Evolutionary conservation across 1,140 invertebrate species (phyloP), one percentile per base, ranked within the genome.

Genomic region (Vanessa atalanta): DNA sequence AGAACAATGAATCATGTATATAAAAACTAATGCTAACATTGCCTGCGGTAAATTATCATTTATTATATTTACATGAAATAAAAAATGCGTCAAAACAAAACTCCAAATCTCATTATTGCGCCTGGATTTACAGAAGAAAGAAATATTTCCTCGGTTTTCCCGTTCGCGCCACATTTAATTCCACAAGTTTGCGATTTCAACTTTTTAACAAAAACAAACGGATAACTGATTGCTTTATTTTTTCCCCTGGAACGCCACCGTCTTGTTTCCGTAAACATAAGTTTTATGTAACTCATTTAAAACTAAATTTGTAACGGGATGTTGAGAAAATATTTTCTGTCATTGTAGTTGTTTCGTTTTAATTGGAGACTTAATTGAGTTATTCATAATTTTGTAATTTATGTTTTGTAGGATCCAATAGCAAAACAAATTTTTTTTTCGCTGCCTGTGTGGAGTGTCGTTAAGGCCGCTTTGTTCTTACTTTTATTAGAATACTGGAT

Each of bases 211-310:
- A 79, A 84, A 84, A 86, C 81, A 86, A 86, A 86, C 78, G 77
- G 77, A 81, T 84, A 84, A 82, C 81, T 82, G 79, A 86, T 84
- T 83, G 73, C 84, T 83, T 84, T 84, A 86, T 84, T 83, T 86
- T 81, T 79, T 70, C 67, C 61, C 37, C 37, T 43, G 3, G 37
- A 43, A 4, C 65, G 64, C 73, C 61, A 61, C 65, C 77, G 75
- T 75, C 78, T 76, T 81, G 81, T 82, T 83, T 79, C 65, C 73
- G 81, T 81, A 77, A 84, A 84, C 83, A 84, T 73, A 80, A 82
- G 70, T 78, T 82, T 65, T 11, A 61, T 70, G 66, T 78, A 76
- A 80, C 76, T 80, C 66, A 55, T 74, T 79, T 81, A 65, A 77
- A 72, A 65, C 20, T 9, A 61, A 66, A 20, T 66, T 71, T 53